These are phyloP conservation scores for Harpalus rufipes DNA, from an alignment of 2,888 invertebrate genomes.

Conservation along the genomic window DNA sequence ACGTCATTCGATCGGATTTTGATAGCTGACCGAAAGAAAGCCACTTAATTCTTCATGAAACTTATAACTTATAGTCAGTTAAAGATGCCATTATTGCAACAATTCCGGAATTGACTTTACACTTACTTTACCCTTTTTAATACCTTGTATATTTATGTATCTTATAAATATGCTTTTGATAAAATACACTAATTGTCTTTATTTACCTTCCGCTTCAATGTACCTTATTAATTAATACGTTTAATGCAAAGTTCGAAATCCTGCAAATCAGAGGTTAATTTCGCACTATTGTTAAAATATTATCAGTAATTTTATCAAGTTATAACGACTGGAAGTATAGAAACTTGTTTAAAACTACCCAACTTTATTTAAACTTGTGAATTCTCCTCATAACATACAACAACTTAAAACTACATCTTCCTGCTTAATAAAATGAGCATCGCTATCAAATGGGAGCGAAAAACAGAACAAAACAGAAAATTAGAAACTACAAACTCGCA, in stretches of 20 bases:
- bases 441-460: slow-evolving; percentile 33
- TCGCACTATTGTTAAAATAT: background rate
- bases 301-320: background rate
- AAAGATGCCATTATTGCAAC: no score
- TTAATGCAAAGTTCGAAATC: background rate
- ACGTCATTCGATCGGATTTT: no score
- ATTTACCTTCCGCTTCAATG: no score
- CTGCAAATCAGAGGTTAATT: background rate
- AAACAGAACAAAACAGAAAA: slow-evolving; percentile 44
- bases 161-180: no score
- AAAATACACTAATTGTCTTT: no score
- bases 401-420: slow-evolving; percentile 33
- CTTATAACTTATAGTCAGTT: no score
- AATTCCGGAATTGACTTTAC: no score
- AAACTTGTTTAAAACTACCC: background rate
- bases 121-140: no score
- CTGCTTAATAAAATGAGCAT: slow-evolving; percentile 26
- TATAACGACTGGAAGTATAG: background rate
- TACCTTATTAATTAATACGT: no score
- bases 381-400: slow-evolving; percentile 5
- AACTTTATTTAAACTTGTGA: background rate
- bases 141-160: no score
- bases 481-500: slow-evolving; percentile 62
- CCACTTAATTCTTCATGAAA: no score
- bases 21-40: no score